Conservation (phyloP, 2,888 invertebrate species). For the Megastigmus dorsalis region DNA sequence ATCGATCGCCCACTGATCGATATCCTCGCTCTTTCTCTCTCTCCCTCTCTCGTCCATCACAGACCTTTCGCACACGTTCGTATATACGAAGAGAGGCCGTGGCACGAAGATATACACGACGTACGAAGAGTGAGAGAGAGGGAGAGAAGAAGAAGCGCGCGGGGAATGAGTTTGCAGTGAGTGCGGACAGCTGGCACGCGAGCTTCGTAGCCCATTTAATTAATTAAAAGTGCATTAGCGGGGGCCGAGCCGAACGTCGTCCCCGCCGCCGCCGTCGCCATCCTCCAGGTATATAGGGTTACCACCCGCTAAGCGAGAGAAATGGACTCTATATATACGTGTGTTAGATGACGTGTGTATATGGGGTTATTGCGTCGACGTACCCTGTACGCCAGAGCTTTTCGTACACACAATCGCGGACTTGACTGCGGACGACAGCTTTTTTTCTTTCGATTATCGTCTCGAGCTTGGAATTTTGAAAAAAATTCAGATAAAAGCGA, state of each 20-base stretch:
- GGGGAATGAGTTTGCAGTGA: constrained; percentile 70
- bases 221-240: constrained; percentile 75
- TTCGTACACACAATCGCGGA: no score
- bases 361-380: no score
- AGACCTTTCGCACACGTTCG: no score
- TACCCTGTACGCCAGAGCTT: no score
- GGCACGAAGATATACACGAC: neutral
- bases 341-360: no score
- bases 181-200: constrained; percentile 72
- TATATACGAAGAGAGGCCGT: neutral
- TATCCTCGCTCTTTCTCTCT: neutral
- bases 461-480: no score
- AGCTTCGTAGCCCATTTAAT: constrained; percentile 73
- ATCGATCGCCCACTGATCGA: constrained; percentile 42
- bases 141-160: constrained; percentile 1
- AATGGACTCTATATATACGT: no score
- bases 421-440: no score
- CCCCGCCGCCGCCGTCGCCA: no score
- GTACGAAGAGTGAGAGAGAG: constrained; percentile 4
- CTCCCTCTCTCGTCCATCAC: constrained; percentile 16
- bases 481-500: no score
- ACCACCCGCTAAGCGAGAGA: neutral
- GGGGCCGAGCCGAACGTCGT: neutral
- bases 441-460: no score
- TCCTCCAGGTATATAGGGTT: constrained; percentile 35